Conservation (phyloP, 2,888 invertebrate genomes). For the Malacosoma neustria region DNA sequence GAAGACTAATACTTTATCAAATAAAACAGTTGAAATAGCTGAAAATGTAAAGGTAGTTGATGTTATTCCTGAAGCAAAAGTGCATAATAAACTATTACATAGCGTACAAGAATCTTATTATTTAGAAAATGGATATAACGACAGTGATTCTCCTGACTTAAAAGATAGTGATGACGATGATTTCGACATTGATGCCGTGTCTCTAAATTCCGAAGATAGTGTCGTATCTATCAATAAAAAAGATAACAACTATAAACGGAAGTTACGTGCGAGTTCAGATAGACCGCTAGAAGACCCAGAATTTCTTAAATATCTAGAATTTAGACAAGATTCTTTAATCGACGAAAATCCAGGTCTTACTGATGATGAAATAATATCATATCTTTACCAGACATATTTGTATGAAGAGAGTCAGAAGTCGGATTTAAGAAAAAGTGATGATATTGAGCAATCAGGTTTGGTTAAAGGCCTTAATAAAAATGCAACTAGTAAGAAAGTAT, state of each 20-base stretch:
- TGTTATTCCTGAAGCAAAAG: not conserved
- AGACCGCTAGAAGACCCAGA: slow-evolving; percentile 31
- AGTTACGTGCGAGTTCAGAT: not conserved
- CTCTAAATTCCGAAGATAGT: slow-evolving; percentile 7
- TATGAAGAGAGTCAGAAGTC: slow-evolving; percentile 49
- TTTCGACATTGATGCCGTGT: slow-evolving; percentile 1
- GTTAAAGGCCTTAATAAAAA: slow-evolving; percentile 28
- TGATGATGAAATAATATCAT: slow-evolving; percentile 38
- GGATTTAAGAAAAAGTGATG: slow-evolving; percentile 32
- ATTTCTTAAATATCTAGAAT: slow-evolving; percentile 62
- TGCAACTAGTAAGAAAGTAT: slow-evolving; percentile 1
- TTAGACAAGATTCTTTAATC: slow-evolving; percentile 55
- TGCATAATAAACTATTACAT: not conserved
- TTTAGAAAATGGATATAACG: not conserved
- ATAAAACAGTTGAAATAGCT: too few relatives aligned
- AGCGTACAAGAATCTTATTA: not conserved
- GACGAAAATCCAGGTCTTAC: slow-evolving; percentile 22
- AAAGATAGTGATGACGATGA: not conserved
- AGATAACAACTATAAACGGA: slow-evolving; percentile 1
- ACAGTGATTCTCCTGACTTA: not conserved
- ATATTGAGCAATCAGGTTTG: slow-evolving; percentile 27
- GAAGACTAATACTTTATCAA: too few relatives aligned
- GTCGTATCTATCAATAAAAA: slow-evolving; percentile 1
- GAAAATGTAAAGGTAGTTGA: too few relatives aligned
- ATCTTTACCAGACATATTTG: slow-evolving; percentile 65